Evolutionary conservation across 1,140 invertebrate genomes (phyloP).

Genomic region (Trichonephila clavipes): DNA sequence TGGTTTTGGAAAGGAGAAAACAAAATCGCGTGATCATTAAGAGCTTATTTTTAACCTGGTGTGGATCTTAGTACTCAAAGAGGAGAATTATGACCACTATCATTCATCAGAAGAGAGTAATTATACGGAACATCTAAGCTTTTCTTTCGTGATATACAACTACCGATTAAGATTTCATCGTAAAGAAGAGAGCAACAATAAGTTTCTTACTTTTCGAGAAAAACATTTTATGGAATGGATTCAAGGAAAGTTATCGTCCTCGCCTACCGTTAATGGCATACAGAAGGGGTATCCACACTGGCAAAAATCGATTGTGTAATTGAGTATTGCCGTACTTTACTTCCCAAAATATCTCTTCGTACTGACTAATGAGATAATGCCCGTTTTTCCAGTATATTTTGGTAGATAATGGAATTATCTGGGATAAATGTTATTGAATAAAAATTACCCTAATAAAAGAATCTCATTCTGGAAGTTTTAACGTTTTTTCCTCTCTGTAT

Average conservation of each 20-base stretch:
- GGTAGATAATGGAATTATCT: too few species aligned
- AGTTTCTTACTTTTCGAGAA: slow-evolving; percentile 39
- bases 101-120: slow-evolving; percentile 33
- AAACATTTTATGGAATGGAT: slow-evolving; percentile 18
- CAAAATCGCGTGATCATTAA: slow-evolving; percentile 26
- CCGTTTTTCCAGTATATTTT: too few species aligned
- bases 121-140: slow-evolving; percentile 38
- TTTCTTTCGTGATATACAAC: slow-evolving; percentile 19
- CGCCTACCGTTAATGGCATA: background rate
- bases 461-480: too few species aligned
- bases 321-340: background rate
- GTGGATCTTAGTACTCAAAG: background rate
- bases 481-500: too few species aligned
- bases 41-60: slow-evolving; percentile 15
- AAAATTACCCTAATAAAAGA: too few species aligned
- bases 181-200: slow-evolving; percentile 39
- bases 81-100: background rate
- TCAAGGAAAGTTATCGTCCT: slow-evolving; percentile 55
- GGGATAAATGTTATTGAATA: too few species aligned
- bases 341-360: too few species aligned
- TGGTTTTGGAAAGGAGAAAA: background rate
- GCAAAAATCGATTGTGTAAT: background rate
- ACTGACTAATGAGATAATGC: too few species aligned
- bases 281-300: slow-evolving; percentile 30
- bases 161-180: slow-evolving; percentile 46